These are phyloP conservation scores for Alligator mississippiensis DNA, from an alignment of 2,113 vertebrate genomes.

Conservation along the genomic window DNA sequence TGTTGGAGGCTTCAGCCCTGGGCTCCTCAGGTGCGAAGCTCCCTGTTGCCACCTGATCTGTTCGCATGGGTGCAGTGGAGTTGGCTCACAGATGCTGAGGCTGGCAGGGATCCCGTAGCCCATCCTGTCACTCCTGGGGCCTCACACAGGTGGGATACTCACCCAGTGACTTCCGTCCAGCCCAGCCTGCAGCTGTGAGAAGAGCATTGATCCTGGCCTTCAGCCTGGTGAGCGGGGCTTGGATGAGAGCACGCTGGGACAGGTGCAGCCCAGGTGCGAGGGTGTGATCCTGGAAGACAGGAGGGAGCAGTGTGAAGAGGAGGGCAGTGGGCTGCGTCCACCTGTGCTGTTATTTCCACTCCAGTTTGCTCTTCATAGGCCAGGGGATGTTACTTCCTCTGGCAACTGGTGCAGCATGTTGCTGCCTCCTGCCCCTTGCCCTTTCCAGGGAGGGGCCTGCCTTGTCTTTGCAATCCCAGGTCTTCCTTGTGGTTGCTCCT, in stretches of 20 bases:
- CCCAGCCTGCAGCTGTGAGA: not conserved
- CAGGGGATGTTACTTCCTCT: not conserved
- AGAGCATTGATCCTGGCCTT: not conserved
- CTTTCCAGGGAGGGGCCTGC: not conserved
- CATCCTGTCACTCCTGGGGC: not conserved
- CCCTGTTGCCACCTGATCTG: too few relatives aligned
- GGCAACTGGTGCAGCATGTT: not conserved
- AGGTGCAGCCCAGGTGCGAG: not conserved
- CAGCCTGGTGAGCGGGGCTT: not conserved
- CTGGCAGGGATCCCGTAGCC: too few relatives aligned
- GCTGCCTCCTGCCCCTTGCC: not conserved
- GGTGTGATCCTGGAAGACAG: not conserved
- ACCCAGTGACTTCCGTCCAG: not conserved
- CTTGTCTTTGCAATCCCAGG: not conserved
- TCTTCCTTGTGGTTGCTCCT: not conserved
- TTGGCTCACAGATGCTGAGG: too few relatives aligned
- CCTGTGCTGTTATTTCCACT: not conserved
- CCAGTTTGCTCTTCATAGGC: not conserved
- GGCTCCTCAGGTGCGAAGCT: too few relatives aligned
- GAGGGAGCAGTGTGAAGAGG: not conserved
- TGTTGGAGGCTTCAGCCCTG: too few relatives aligned
- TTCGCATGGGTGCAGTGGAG: too few relatives aligned
- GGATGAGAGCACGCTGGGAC: not conserved
- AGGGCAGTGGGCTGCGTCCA: rapidly evolving
- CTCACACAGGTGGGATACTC: not conserved